Evolutionary conservation across 2,888 invertebrate species (phyloP).

Genomic region (Pollenia amentaria): DNA sequence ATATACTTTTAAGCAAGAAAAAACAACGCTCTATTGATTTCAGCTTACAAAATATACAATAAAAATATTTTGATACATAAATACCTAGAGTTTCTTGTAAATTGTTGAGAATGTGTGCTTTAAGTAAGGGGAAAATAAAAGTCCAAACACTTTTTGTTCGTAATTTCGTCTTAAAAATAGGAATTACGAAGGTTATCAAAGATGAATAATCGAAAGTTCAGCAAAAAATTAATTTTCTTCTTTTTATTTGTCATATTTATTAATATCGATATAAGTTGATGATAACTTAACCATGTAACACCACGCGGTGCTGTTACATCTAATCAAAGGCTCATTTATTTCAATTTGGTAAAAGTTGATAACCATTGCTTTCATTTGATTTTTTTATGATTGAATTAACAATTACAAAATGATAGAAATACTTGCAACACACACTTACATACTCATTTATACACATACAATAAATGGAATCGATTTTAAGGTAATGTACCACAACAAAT

Average conservation of each 20-base stretch:
- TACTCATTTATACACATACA: not conserved
- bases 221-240: too few species aligned
- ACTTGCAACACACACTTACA: not conserved
- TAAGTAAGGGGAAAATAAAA: too few species aligned
- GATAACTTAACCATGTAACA: too few species aligned
- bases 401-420: constrained; percentile 5
- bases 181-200: too few species aligned
- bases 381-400: constrained; percentile 50
- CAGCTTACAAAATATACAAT: not conserved
- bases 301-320: not conserved
- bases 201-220: too few species aligned
- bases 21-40: not conserved
- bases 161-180: too few species aligned
- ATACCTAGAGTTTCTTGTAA: too few species aligned
- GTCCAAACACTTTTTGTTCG: too few species aligned
- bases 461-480: constrained; percentile 17
- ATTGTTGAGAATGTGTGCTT: too few species aligned
- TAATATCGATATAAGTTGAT: too few species aligned
- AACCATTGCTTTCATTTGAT: constrained; percentile 71
- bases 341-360: constrained; percentile 70
- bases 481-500: constrained; percentile 11
- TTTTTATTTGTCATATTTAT: too few species aligned
- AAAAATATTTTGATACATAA: not conserved
- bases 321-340: constrained; percentile 74
- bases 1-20: not conserved